These are phyloP conservation scores for Bedellia somnulentella DNA, from an alignment of 2,888 invertebrate species.

Conservation along the genomic window DNA sequence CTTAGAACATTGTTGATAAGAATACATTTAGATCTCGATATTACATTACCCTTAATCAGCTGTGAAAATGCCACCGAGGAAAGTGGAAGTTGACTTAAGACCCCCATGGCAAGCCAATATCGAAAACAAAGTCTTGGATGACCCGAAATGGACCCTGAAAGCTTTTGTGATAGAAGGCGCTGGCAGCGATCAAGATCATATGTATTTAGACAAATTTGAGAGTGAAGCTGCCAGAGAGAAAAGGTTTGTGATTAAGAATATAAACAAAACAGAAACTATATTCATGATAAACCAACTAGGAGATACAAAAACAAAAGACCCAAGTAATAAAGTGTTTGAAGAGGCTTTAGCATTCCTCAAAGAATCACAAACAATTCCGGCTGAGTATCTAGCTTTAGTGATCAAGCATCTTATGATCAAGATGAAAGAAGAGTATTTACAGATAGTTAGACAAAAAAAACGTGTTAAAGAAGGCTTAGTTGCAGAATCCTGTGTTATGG, in stretches of 20 bases:
- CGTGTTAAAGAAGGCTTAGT: conserved; percentile 37
- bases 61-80: too few species aligned
- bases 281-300: conserved; percentile 53
- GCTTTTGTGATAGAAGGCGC: conserved; percentile 40
- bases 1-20: too few species aligned
- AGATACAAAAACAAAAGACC: conserved; percentile 42
- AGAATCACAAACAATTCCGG: conserved; percentile 39
- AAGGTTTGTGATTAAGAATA: conserved; percentile 46
- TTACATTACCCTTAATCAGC: too few species aligned
- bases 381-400: conserved; percentile 36
- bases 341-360: conserved; percentile 37
- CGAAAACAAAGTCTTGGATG: conserved; percentile 27
- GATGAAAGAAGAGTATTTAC: conserved; percentile 45
- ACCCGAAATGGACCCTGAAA: conserved; percentile 32
- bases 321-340: conserved; percentile 38
- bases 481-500: conserved; percentile 38
- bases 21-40: too few species aligned
- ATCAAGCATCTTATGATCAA: conserved; percentile 45
- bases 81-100: too few species aligned
- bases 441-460: conserved; percentile 33
- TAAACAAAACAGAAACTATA: conserved; percentile 45
- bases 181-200: conserved; percentile 38
- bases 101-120: conserved; percentile 29
- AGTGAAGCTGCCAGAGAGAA: conserved; percentile 34
- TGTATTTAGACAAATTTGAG: conserved; percentile 43